Evolutionary conservation across 1,140 invertebrate genomes (phyloP), one percentile per base, ranked within the genome.

Genomic region (Rhynchophorus ferrugineus): DNA sequence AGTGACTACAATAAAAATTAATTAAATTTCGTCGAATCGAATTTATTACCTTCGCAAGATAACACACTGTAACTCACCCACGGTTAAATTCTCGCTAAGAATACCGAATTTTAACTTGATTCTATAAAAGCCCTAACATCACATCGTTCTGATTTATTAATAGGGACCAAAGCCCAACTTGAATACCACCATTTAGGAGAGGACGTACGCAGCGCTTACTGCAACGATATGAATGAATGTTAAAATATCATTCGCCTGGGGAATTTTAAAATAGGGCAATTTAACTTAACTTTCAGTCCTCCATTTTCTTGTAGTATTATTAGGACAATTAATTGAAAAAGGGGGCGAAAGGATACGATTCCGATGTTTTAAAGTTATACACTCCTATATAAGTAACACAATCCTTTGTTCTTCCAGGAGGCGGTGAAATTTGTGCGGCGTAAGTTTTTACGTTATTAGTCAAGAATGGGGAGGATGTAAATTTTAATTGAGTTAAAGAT

Each of bases 111-210:
- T 50, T 51, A 51, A 51, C 49, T 51, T 44, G 36, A 51, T 51
- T 51, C 42, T 24, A 51, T 33, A 51, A 51, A 51, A 51, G 49
- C 49, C 41, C 41, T 44, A 51, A 51, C 39, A 50, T 41, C 47
- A 42, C 48, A 49, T 51, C 49, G 34, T 51, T 51, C 22, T 51
- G 49, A 51, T 51, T 51, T 51, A 51, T 51, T 51, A 51, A 51
- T 51, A n/a, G 49, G 49, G 37, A 43, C 39, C 49, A 51, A 51
- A 51, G 49, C 42, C n/a, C 41, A 38, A 37, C 49, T 51, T 51
- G 38, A 51, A 51, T 51, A 44, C 49, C 49, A 24, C 41, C 49
- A 51, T 51, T 51, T 51, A 51, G 49, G 17, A 22, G 17, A 5
- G 21, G 38, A 29, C 48, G 48, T 49, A 43, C 38, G 14, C 16